Percentiles rank a stretch among this genome's conserved stretches.
Evolutionary conservation across 2,797 vertebrate species (phyloP).

Genomic region (Antrozous pallidus): DNA sequence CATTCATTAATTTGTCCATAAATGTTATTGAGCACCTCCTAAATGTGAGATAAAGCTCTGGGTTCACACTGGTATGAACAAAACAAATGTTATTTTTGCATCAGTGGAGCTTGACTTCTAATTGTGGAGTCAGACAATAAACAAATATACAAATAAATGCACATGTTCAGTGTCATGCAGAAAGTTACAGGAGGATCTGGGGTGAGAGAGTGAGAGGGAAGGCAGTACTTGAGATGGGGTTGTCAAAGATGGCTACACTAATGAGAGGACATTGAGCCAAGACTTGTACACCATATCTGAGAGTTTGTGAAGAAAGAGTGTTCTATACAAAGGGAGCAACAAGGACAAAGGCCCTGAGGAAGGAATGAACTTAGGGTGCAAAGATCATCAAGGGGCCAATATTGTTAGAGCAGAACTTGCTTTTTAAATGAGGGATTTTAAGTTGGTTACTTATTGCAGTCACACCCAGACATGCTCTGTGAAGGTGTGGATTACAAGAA

Average conservation of each 20-base stretch:
- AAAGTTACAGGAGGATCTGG: not conserved
- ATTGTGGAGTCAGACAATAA: not conserved
- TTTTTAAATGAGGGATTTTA: not conserved
- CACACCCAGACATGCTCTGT: not conserved
- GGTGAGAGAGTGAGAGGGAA: not conserved
- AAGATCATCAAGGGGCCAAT: not conserved
- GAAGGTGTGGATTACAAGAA: not conserved
- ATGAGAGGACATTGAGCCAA: not conserved
- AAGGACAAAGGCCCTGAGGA: not conserved
- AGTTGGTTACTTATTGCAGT: not conserved
- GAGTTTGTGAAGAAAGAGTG: not conserved
- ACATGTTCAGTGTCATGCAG: rapidly evolving
- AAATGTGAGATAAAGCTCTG: not conserved
- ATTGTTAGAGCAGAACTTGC: not conserved
- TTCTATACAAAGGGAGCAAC: not conserved
- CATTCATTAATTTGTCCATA: not conserved
- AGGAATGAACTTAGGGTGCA: not conserved
- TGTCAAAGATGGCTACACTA: not conserved
- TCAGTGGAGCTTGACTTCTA: not conserved
- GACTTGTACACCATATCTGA: not conserved
- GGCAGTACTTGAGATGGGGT: not conserved
- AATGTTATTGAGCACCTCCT: not conserved
- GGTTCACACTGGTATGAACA: not conserved
- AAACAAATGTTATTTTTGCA: not conserved
- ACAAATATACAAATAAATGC: not conserved